Base-by-base conservation (phyloP, 37 sponge, comb jelly and placozoan genomes). In the Tethya wilhelma region DNA sequence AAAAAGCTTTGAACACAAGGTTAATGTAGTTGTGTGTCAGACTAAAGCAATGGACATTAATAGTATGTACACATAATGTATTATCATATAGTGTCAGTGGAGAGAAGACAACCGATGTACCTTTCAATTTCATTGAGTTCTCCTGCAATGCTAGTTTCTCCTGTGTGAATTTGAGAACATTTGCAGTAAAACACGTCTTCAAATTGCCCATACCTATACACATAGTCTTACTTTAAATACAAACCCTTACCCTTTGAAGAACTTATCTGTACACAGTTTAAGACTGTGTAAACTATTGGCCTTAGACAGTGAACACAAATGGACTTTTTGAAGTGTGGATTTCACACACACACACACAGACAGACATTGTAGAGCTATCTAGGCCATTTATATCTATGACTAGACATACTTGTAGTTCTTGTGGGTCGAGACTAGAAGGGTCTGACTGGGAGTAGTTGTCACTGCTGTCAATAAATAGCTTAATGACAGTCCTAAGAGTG, bases 401-500 rank as follows among this genome's bases (percentile, higher is more conserved):
- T n/a, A n/a, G n/a, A n/a, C n/a, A n/a, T 4, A 64, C 66, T 34
- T 49, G 64, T 14, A 78, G 30, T 65, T 78, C 78, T n/a, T 78
- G 46, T 32, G 78, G 78, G 0, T 64, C 66, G 22, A 78, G 36
- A 14, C 23, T 53, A n/a, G n/a, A n/a, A 43, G 19, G 45, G 1
- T 14, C 32, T 11, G 30, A 32, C 44, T 20, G 8, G 14, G 53
- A 49, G 9, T 19, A 49, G 14, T 9, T 19, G 44, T 71, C 44
- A 36, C 59, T 14, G n/a, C 43, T 23, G 32, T 83, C 84, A 28
- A 83, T 31, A 62, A 74, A 83, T 26, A 83, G 76, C 33, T 44
- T 64, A 29, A 83, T 30, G 28, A 74, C 68, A 64, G 49, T 64
- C 23, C 69, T 42, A 5, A 34, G 84, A 32, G 53, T 29, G 56